phyloP scores from a whole-genome alignment of 1,140 invertebrate genomes.

The Sesamia nonagrioides region DNA sequence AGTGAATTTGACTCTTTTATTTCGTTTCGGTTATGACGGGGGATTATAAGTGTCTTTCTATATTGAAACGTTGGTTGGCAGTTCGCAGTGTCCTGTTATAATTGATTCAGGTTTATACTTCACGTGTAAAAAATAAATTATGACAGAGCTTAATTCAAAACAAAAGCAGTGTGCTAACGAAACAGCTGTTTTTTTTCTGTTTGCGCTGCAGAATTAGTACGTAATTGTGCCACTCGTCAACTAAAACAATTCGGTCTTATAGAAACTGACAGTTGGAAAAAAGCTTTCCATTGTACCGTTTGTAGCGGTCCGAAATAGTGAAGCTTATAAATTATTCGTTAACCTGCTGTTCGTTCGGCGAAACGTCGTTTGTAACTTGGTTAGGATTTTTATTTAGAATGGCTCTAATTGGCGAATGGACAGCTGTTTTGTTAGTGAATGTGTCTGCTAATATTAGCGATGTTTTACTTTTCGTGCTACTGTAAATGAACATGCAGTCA shows the following conservation, averaged over 20 bases:
- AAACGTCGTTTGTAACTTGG: constrained; percentile 16
- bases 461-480: not conserved
- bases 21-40: constrained; percentile 1
- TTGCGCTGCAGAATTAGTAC: constrained; percentile 16
- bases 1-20: constrained; percentile 71
- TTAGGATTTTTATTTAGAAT: constrained; percentile 23
- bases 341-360: constrained; percentile 13
- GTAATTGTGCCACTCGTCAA: constrained; percentile 11
- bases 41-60: constrained; percentile 19
- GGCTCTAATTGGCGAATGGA: constrained; percentile 17
- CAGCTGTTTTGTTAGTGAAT: constrained; percentile 8
- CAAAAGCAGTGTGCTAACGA: not conserved
- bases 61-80: not conserved
- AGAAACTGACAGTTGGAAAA: constrained; percentile 14
- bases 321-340: constrained; percentile 36
- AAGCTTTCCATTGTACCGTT: constrained; percentile 31
- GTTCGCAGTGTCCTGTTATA: not conserved
- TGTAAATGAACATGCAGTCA: too few species aligned
- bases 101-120: not conserved
- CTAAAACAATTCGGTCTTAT: constrained; percentile 16
- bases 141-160: constrained; percentile 17
- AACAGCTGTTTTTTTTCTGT: constrained; percentile 21
- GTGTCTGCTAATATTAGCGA: not conserved
- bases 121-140: not conserved
- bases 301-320: constrained; percentile 43